phyloP scores from a whole-genome alignment of 2,888 invertebrate species.

The Watsonalla binaria region DNA sequence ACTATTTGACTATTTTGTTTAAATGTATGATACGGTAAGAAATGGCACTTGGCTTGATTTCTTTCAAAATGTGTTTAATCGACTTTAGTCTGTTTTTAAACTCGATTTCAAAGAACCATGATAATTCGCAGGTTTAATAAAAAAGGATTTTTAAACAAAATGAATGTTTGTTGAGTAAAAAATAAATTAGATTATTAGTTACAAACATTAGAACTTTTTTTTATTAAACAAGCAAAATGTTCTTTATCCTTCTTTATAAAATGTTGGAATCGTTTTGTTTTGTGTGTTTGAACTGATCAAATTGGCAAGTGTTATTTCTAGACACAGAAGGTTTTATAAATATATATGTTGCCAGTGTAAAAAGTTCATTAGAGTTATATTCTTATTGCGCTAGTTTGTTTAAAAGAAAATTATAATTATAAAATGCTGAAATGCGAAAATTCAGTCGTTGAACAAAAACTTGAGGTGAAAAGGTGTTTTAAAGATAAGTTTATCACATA shows the following conservation, averaged over 20 bases:
- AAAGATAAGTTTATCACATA: slow-evolving; percentile 61
- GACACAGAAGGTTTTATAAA: too few species aligned
- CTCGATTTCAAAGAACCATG: too few species aligned
- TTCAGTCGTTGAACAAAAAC: slow-evolving; percentile 48
- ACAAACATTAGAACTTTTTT: too few species aligned
- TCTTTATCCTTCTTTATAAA: background rate
- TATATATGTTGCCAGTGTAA: background rate
- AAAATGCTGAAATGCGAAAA: slow-evolving; percentile 51
- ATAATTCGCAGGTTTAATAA: too few species aligned
- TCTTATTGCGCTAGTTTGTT: slow-evolving; percentile 10
- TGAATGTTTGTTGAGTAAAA: too few species aligned
- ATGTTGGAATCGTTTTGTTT: background rate
- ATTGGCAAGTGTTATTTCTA: too few species aligned
- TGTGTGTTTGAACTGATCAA: background rate
- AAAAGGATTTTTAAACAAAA: too few species aligned
- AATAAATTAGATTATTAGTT: too few species aligned
- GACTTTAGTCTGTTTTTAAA: too few species aligned
- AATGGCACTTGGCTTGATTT: slow-evolving; percentile 54
- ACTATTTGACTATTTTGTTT: slow-evolving; percentile 69
- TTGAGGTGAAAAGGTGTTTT: slow-evolving; percentile 44
- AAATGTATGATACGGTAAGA: slow-evolving; percentile 29
- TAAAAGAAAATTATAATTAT: slow-evolving; percentile 16
- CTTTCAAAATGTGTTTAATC: slow-evolving; percentile 15
- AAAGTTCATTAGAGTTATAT: background rate
- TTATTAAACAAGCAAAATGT: background rate